Conservation (phyloP, 2,888 invertebrate species). For the Blera fallax region DNA sequence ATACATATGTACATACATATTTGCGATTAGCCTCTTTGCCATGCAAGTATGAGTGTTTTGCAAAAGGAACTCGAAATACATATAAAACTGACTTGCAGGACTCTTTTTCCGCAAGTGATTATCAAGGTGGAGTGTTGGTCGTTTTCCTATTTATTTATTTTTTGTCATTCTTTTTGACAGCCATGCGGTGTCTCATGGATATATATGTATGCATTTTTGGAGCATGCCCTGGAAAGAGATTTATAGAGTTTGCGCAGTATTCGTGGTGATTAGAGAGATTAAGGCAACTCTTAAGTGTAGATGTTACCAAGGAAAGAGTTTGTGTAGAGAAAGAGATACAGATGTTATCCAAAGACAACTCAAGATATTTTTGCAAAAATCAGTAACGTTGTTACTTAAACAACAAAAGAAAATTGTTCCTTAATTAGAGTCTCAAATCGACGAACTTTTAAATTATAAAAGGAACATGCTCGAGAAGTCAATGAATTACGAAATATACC, state of each 20-base stretch:
- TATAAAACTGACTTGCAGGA: background rate
- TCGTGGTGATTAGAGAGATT: background rate
- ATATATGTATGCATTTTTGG: background rate
- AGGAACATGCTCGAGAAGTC: too few species aligned
- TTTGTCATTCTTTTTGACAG: background rate
- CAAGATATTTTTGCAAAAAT: too few species aligned
- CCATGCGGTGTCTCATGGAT: constrained; percentile 20
- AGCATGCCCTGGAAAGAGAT: constrained; percentile 48
- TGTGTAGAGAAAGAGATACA: background rate
- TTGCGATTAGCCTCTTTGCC: background rate
- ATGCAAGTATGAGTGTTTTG: background rate
- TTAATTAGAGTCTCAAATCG: too few species aligned
- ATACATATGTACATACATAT: too few species aligned
- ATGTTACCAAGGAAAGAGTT: background rate
- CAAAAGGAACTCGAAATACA: background rate
- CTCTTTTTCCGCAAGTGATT: constrained; percentile 7
- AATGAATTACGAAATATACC: too few species aligned
- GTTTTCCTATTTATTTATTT: background rate
- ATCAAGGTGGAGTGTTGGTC: constrained; percentile 22
- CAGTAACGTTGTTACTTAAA: too few species aligned
- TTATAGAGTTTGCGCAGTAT: background rate
- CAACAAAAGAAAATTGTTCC: too few species aligned
- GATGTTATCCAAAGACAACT: background rate
- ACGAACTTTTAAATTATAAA: too few species aligned
- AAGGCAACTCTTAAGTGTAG: background rate